Evolutionary conservation across 2,113 vertebrate species (phyloP).

Genomic region (Microcebus tavaratra): DNA sequence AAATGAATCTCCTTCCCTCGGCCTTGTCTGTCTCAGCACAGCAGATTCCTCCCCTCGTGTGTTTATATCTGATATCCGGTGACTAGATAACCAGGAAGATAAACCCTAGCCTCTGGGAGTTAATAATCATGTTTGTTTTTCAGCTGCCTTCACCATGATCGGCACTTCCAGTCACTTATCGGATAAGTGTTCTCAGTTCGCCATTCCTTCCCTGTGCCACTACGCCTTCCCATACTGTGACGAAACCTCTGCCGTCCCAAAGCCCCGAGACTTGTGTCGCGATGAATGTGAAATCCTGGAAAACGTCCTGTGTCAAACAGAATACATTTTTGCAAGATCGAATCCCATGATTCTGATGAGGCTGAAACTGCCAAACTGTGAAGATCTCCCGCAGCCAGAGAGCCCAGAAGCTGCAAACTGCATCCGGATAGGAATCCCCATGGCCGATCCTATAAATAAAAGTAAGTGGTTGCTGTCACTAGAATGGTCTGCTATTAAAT

Average conservation of each 20-base stretch:
- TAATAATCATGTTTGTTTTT: constrained; percentile 58
- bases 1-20: constrained; percentile 44
- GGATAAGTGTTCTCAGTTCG: constrained; percentile 98
- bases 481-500: too few relatives aligned
- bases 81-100: constrained; percentile 39
- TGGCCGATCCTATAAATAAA: constrained; percentile 97
- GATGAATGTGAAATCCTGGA: constrained; percentile 99
- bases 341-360: constrained; percentile 98
- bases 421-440: constrained; percentile 97
- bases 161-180: constrained; percentile 98
- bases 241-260: constrained; percentile 90
- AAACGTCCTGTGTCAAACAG: constrained; percentile 97
- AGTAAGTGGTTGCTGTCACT: constrained; percentile 82
- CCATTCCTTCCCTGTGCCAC: constrained; percentile 98
- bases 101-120: constrained; percentile 40
- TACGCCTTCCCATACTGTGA: constrained; percentile 98
- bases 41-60: background rate
- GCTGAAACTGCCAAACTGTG: constrained; percentile 97
- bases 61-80: constrained; percentile 10
- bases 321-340: constrained; percentile 98
- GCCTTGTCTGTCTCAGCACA: background rate
- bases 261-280: constrained; percentile 95
- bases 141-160: constrained; percentile 99
- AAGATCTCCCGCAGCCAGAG: constrained; percentile 93
- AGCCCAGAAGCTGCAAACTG: constrained; percentile 94